Conservation (phyloP, 2,797 vertebrate species). For the Brachymystax lenok region DNA sequence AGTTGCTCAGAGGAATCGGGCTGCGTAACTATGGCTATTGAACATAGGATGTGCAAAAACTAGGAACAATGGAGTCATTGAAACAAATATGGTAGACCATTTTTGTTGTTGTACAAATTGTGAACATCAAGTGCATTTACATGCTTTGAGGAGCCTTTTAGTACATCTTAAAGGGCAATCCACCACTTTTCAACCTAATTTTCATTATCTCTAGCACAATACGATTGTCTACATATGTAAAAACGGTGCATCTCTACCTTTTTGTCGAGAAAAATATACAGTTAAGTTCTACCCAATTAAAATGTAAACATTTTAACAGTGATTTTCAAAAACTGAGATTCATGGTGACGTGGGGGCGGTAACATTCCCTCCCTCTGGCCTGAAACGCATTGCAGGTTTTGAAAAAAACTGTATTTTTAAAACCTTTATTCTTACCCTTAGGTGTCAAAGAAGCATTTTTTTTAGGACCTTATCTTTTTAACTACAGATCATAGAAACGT, state of each 20-base stretch:
- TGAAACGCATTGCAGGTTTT: too few species aligned
- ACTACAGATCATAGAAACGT: too few species aligned
- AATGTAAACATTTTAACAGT: too few species aligned
- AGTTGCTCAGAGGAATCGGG: not conserved
- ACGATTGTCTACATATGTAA: not conserved
- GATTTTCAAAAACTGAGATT: too few species aligned
- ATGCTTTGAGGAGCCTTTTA: constrained; percentile 43
- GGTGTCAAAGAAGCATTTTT: too few species aligned
- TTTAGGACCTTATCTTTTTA: too few species aligned
- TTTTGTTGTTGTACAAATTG: constrained; percentile 44
- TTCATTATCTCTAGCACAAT: too few species aligned
- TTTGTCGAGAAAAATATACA: not conserved
- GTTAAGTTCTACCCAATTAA: not conserved
- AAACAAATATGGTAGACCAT: constrained; percentile 23
- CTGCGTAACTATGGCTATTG: not conserved
- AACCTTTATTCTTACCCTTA: too few species aligned
- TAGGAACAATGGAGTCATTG: constrained; percentile 46
- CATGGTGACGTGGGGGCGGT: too few species aligned
- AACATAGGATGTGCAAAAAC: not conserved
- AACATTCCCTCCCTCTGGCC: too few species aligned
- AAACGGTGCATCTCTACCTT: not conserved
- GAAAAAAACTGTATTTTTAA: too few species aligned
- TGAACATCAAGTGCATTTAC: constrained; percentile 60
- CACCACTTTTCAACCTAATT: too few species aligned
- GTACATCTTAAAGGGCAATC: not conserved